Percentiles rank a stretch among this genome's conserved stretches.
These are phyloP conservation scores for Istiophorus platypterus DNA, from an alignment of 2,113 vertebrate species.

Conservation along the genomic window DNA sequence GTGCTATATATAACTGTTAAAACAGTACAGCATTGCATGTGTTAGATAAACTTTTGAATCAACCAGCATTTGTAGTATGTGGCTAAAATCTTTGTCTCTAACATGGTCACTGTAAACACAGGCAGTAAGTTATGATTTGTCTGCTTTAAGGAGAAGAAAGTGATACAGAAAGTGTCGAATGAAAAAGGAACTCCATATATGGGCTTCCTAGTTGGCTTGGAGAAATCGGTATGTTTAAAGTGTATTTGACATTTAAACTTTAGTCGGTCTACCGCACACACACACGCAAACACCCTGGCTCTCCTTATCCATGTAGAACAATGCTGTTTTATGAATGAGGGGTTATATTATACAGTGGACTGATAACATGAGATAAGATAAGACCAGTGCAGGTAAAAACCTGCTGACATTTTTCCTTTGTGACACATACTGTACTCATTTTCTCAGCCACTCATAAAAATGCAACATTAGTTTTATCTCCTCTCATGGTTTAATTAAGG, in stretches of 20 bases:
- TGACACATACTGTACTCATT: background rate
- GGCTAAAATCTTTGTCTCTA: background rate
- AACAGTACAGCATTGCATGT: background rate
- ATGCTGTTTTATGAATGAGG: background rate
- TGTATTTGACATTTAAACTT: background rate
- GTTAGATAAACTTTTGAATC: background rate
- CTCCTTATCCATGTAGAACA: background rate
- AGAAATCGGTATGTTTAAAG: background rate
- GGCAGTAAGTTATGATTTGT: background rate
- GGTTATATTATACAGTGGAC: background rate
- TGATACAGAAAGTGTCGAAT: background rate
- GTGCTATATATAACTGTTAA: no score
- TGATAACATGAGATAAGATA: conserved; percentile 22
- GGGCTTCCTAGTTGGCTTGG: background rate
- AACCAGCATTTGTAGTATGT: background rate
- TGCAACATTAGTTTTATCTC: background rate
- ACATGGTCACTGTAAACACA: background rate
- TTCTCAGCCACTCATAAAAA: background rate
- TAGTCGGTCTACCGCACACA: no score
- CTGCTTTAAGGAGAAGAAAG: background rate
- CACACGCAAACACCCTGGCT: background rate
- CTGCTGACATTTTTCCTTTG: background rate
- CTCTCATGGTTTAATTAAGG: background rate
- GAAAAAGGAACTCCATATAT: conserved; percentile 32
- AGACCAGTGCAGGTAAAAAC: background rate